Percentiles rank a stretch among this genome's conserved stretches.
Conservation (phyloP, 2,113 vertebrate genomes). For the Calypte anna region DNA sequence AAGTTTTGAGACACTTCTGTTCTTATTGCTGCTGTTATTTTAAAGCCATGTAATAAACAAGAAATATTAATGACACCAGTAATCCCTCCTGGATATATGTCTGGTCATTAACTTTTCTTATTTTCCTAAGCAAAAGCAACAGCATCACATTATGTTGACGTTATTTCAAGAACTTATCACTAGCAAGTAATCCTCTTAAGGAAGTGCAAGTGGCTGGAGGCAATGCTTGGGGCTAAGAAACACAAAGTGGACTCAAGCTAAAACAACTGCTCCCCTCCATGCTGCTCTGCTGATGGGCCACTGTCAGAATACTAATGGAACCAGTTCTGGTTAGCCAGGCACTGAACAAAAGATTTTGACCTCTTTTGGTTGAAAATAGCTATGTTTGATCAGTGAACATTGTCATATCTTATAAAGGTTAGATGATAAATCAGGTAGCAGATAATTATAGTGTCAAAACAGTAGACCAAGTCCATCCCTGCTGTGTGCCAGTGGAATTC, state of each 20-base stretch:
- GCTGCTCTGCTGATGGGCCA: neutral
- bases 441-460: constrained; percentile 4
- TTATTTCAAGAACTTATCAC: constrained; percentile 63
- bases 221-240: constrained; percentile 69
- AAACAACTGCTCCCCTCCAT: constrained; percentile 47
- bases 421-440: constrained; percentile 4
- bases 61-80: constrained; percentile 41
- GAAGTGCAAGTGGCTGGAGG: constrained; percentile 77
- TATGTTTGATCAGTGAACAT: neutral
- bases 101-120: constrained; percentile 57
- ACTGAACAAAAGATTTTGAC: neutral
- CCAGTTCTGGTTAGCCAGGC: neutral
- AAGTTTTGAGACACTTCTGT: neutral
- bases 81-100: constrained; percentile 1
- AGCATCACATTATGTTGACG: constrained; percentile 50
- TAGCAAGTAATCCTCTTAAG: constrained; percentile 76
- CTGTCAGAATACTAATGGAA: constrained; percentile 58
- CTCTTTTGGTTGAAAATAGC: neutral
- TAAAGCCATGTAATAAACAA: constrained; percentile 37
- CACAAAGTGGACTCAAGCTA: constrained; percentile 50
- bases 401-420: neutral
- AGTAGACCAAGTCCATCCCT: neutral
- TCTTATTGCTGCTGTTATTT: constrained; percentile 3
- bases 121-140: constrained; percentile 71
- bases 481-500: neutral